Evolutionary conservation across 2,797 vertebrate species (phyloP).

Genomic region (Pempheris klunzingeri): DNA sequence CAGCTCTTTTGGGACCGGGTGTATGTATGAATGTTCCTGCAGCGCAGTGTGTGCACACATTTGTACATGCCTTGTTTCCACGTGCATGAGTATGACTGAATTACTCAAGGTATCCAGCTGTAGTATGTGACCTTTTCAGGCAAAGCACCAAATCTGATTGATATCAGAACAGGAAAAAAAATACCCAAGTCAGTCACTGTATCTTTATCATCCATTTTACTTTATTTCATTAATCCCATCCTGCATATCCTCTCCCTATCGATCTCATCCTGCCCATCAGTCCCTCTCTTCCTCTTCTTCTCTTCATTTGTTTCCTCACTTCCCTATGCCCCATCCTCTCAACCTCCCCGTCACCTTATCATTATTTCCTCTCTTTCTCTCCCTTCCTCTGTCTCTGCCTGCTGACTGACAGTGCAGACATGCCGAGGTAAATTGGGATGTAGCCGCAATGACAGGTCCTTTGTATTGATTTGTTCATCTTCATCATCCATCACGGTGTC

Average conservation of each 20-base stretch:
- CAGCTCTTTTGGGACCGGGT: conserved; percentile 43
- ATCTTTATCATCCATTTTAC: conserved; percentile 55
- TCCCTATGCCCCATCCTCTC: conserved; percentile 26
- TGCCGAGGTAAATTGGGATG: conserved; percentile 75
- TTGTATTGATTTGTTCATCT: conserved; percentile 80
- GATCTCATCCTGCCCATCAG: conserved; percentile 48
- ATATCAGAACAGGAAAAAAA: conserved; percentile 47
- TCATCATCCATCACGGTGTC: conserved; percentile 73
- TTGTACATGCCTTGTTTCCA: conserved; percentile 31
- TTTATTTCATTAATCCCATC: conserved; percentile 32
- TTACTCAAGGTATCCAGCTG: conserved; percentile 36
- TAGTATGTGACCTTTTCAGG: conserved; percentile 58
- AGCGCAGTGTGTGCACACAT: conserved; percentile 2
- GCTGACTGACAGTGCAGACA: conserved; percentile 69
- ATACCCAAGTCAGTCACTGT: conserved; percentile 18
- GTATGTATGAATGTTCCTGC: conserved; percentile 27
- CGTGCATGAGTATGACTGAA: conserved; percentile 31
- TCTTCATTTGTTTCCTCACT: conserved; percentile 38
- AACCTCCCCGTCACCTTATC: conserved; percentile 35
- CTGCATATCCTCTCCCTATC: conserved; percentile 33
- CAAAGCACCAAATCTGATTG: conserved; percentile 51
- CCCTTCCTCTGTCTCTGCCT: conserved; percentile 23
- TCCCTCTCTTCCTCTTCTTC: conserved; percentile 27
- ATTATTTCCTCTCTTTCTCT: conserved; percentile 41
- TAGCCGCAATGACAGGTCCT: conserved; percentile 71